Evolutionary conservation across 2,888 invertebrate genomes (phyloP).

Genomic region (Ganaspis brasiliensis): DNA sequence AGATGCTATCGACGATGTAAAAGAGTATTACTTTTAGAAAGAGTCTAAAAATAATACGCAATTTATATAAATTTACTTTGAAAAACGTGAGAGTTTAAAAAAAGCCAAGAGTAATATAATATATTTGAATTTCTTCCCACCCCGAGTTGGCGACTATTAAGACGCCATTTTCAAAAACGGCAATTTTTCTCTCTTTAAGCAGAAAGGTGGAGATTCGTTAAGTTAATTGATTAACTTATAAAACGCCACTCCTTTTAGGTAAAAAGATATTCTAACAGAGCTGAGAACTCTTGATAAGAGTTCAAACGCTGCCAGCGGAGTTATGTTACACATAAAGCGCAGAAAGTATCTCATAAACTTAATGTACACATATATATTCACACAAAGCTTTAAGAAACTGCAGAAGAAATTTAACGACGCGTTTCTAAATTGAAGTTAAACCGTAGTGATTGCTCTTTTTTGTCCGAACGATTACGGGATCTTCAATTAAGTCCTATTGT

Average conservation of each 20-base stretch:
- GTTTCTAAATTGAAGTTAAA: slow-evolving; percentile 64
- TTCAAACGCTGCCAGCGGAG: slow-evolving; percentile 15
- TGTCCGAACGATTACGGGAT: slow-evolving; percentile 31
- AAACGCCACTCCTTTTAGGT: slow-evolving; percentile 14
- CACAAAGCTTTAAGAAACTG: slow-evolving; percentile 60
- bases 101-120: neutral
- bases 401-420: slow-evolving; percentile 68
- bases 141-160: no score
- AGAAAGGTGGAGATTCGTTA: no score
- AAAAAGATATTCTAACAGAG: slow-evolving; percentile 17
- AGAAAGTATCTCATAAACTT: slow-evolving; percentile 40
- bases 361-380: slow-evolving; percentile 30
- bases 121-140: neutral
- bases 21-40: slow-evolving; percentile 27
- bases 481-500: slow-evolving; percentile 33
- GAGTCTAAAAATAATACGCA: neutral
- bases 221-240: neutral
- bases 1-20: slow-evolving; percentile 70
- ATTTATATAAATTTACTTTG: neutral
- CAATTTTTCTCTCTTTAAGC: no score
- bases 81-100: neutral
- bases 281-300: slow-evolving; percentile 11
- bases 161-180: no score
- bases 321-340: slow-evolving; percentile 31
- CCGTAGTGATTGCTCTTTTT: slow-evolving; percentile 32